These are phyloP conservation scores for Ramphastos sulfuratus DNA, from an alignment of 2,113 vertebrate species.

Conservation along the genomic window DNA sequence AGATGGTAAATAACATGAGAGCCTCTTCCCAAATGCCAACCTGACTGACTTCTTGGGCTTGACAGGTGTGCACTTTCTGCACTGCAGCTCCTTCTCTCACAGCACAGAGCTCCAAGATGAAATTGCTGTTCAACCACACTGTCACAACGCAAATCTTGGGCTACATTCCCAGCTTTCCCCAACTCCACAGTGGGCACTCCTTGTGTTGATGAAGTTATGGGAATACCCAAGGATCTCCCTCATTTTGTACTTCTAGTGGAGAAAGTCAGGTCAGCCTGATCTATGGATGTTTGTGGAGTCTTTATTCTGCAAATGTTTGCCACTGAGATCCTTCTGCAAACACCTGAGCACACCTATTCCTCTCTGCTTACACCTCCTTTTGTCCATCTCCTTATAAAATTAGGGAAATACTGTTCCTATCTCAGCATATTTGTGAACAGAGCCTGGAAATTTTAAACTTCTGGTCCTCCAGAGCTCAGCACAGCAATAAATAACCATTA, in stretches of 20 bases:
- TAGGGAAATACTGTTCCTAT: neutral
- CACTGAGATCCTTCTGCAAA: neutral
- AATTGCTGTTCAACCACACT: accelerated
- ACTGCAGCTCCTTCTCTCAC: neutral
- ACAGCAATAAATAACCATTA: neutral
- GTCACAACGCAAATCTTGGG: neutral
- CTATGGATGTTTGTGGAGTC: neutral
- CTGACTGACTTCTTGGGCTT: neutral
- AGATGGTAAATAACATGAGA: neutral
- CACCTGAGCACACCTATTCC: neutral
- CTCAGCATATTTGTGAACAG: neutral
- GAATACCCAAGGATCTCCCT: neutral
- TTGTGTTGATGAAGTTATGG: accelerated
- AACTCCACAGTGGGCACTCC: neutral
- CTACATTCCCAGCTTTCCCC: neutral
- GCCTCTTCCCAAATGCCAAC: neutral
- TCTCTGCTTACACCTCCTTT: neutral
- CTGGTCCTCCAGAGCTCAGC: neutral
- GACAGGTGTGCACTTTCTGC: neutral
- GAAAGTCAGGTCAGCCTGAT: neutral
- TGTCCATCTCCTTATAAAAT: neutral
- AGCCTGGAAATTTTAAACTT: neutral
- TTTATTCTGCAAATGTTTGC: neutral
- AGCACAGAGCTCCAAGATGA: accelerated
- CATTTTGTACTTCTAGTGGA: neutral